A percentile compares a stretch with the other conserved stretches of the same genome.
Evolutionary conservation across 2,888 invertebrate species (phyloP).

Genomic region (Panzeria rudis): DNA sequence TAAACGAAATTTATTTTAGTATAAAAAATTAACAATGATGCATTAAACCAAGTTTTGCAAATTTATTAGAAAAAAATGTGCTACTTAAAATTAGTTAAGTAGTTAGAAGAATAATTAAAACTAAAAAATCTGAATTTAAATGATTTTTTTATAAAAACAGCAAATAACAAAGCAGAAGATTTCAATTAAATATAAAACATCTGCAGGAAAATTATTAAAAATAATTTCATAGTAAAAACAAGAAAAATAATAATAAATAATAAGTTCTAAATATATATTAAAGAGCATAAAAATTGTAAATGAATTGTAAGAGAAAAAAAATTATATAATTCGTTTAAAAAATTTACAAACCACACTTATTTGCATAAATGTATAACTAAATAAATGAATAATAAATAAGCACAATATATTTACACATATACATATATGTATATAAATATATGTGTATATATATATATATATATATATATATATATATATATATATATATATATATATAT

Average conservation of each 20-base stretch:
- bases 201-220: slow-evolving; percentile 39
- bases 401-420: slow-evolving; percentile 46
- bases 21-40: slow-evolving; percentile 72
- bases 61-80: slow-evolving; percentile 69
- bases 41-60: slow-evolving; percentile 72
- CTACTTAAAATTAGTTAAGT: slow-evolving; percentile 72
- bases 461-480: not conserved
- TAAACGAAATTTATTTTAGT: slow-evolving; percentile 59
- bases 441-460: not conserved
- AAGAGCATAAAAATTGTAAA: slow-evolving; percentile 26
- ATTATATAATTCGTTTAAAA: slow-evolving; percentile 61
- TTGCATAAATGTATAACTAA: slow-evolving; percentile 41
- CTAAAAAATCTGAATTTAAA: slow-evolving; percentile 62
- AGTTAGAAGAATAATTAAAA: slow-evolving; percentile 60
- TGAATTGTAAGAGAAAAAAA: slow-evolving; percentile 39
- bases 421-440: not conserved
- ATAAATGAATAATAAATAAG: slow-evolving; percentile 64
- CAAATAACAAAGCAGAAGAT: slow-evolving; percentile 66
- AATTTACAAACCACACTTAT: slow-evolving; percentile 30
- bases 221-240: slow-evolving; percentile 44
- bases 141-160: slow-evolving; percentile 52
- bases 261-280: slow-evolving; percentile 38
- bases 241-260: slow-evolving; percentile 49
- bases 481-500: no score
- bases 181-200: slow-evolving; percentile 59